A percentile compares a stretch with the other conserved stretches of the same genome.
These are phyloP conservation scores for Lithodes maja DNA, from an alignment of 2,888 invertebrate species.

Conservation along the genomic window DNA sequence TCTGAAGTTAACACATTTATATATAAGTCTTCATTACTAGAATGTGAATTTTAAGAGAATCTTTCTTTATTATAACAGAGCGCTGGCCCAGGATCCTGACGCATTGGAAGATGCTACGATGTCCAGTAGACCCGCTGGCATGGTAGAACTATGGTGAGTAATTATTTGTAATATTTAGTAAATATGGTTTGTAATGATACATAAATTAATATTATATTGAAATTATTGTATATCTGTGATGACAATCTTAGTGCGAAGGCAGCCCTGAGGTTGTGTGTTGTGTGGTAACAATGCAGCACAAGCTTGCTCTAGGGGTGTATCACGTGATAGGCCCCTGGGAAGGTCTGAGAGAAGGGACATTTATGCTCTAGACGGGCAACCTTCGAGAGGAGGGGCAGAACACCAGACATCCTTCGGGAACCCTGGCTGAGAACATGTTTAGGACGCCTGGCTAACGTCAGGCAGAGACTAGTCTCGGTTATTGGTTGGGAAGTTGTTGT, in stretches of 20 bases:
- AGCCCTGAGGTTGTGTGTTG: constrained; percentile 10
- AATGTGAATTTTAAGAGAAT: neutral
- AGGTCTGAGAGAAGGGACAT: constrained; percentile 66
- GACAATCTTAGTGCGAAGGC: constrained; percentile 30
- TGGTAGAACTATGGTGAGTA: too few species aligned
- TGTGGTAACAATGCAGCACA: constrained; percentile 45
- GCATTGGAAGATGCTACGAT: neutral
- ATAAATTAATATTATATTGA: too few species aligned
- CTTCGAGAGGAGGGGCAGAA: constrained; percentile 57
- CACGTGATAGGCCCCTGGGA: constrained; percentile 50
- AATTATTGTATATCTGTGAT: constrained; percentile 5
- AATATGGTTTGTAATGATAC: too few species aligned
- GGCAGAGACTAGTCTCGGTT: constrained; percentile 29
- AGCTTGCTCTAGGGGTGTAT: constrained; percentile 55
- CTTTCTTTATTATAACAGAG: neutral
- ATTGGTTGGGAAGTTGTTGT: constrained; percentile 56
- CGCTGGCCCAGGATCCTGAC: neutral
- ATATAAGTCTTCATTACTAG: neutral
- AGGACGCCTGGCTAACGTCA: constrained; percentile 27
- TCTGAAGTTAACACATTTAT: constrained; percentile 10
- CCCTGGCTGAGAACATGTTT: constrained; percentile 36
- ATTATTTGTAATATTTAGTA: too few species aligned
- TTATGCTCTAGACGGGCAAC: constrained; percentile 54
- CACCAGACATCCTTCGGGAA: constrained; percentile 45
- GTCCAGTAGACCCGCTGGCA: too few species aligned